Base-by-base conservation (phyloP, 2,888 invertebrate species). In the Lucinisca nassula region DNA sequence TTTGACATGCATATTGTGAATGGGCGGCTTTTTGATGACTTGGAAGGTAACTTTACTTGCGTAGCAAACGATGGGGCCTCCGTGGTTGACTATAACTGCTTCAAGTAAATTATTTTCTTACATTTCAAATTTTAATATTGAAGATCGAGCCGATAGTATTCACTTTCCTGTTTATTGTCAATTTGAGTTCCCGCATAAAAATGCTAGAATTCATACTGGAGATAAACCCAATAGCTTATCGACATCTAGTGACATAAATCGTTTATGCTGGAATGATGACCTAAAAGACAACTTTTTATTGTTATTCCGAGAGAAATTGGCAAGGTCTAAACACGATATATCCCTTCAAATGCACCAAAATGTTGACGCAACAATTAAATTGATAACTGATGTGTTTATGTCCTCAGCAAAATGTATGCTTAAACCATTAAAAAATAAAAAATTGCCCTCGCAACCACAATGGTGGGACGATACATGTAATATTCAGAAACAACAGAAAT, bases 1-100 rank as follows among this genome's bases (percentile, higher is more conserved):
- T 40, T 73, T 74, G 45, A 73, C 55, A 73, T 80, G 24, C 80
- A 80, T 58, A 80, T 80, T 24, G n/a, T 80, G n/a, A 80, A 82
- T 70, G 82, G 82, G 4, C 40, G 82, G 4, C 24, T 72, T 24
- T 51, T 38, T 49, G 67, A 37, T 24, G 80, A 80, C 38, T 14
- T 27, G 14, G 38, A 24, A 30, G 80, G 80, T 21, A 55, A 80
- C 21, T 74, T 58, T 38, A 80, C 80, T n/a, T 80, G 73, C 32
- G 27, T 75, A 38, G 61, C 80, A 51, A 74, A 38, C 73, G 24
- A 58, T 40, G 80, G 82, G n/a, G 24, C 70, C 32, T 77, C 77
- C 30, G 55, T 82, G 27, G 70, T 82, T n/a, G 82, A 82, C 32
- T 82, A 82, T 55, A 77, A 67, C 24, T 35, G 67, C 76, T 40